These are phyloP conservation scores for Ceryle rudis DNA, from an alignment of 2,797 vertebrate genomes.

Conservation along the genomic window DNA sequence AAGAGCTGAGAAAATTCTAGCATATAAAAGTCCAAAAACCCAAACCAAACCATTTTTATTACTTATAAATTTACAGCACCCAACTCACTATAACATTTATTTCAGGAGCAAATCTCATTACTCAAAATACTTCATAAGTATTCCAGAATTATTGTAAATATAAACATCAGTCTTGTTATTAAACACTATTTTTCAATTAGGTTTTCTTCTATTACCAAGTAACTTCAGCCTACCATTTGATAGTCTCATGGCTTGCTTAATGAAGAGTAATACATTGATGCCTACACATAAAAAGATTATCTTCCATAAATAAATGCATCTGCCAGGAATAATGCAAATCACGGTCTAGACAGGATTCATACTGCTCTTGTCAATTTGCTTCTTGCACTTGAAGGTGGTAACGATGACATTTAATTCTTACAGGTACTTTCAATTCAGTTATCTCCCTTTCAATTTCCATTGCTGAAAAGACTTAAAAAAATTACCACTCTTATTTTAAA, in stretches of 20 bases:
- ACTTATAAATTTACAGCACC: neutral
- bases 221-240: neutral
- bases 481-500: neutral
- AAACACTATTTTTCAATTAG: neutral
- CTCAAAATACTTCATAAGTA: neutral
- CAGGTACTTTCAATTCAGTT: neutral
- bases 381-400: neutral
- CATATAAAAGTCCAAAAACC: neutral
- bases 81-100: neutral
- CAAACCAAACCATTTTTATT: neutral
- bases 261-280: neutral
- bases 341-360: neutral
- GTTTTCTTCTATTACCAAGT: neutral
- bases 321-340: neutral
- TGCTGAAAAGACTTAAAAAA: neutral
- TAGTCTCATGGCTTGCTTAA: neutral
- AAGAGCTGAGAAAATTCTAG: neutral
- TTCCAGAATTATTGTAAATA: neutral
- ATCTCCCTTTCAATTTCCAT: neutral
- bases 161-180: neutral
- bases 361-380: neutral
- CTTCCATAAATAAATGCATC: neutral
- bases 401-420: neutral
- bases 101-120: neutral
- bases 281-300: neutral